These are phyloP conservation scores for Dunckerocampus dactyliophorus DNA, from an alignment of 2,113 vertebrate species.

Conservation along the genomic window DNA sequence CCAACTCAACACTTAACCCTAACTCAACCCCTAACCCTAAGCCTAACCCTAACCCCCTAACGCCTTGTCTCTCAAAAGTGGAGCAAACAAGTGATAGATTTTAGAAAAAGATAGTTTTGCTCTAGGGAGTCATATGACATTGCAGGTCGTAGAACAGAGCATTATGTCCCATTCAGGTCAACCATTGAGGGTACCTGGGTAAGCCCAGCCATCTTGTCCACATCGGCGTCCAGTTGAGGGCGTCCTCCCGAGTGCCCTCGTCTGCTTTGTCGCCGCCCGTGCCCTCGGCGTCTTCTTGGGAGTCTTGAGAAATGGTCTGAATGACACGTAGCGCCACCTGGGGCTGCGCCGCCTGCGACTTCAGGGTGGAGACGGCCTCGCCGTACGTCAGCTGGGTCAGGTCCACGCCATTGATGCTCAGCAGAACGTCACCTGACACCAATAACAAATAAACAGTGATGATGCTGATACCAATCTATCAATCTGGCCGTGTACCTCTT, in stretches of 20 bases:
- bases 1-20: too few species aligned
- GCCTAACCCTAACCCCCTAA: too few species aligned
- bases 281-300: slow-evolving; percentile 51
- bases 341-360: slow-evolving; percentile 82
- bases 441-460: too few species aligned
- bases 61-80: too few species aligned
- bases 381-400: slow-evolving; percentile 84
- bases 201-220: slow-evolving; percentile 87
- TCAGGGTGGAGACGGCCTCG: slow-evolving; percentile 84
- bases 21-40: too few species aligned
- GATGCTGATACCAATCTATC: too few species aligned
- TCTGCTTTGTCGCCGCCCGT: slow-evolving; percentile 65
- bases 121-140: too few species aligned
- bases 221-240: slow-evolving; percentile 80
- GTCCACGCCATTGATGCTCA: slow-evolving; percentile 87
- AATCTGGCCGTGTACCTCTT: slow-evolving; percentile 67
- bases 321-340: slow-evolving; percentile 78
- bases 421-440: slow-evolving; percentile 79
- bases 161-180: not conserved
- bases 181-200: slow-evolving; percentile 71
- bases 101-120: too few species aligned
- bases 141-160: not conserved
- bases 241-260: slow-evolving; percentile 70
- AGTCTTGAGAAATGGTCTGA: slow-evolving; percentile 72
- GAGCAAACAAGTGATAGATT: too few species aligned